Evolutionary conservation across 2,888 invertebrate genomes (phyloP), one percentile per base, ranked within the genome.

Genomic region (Pherbina coryleti): DNA sequence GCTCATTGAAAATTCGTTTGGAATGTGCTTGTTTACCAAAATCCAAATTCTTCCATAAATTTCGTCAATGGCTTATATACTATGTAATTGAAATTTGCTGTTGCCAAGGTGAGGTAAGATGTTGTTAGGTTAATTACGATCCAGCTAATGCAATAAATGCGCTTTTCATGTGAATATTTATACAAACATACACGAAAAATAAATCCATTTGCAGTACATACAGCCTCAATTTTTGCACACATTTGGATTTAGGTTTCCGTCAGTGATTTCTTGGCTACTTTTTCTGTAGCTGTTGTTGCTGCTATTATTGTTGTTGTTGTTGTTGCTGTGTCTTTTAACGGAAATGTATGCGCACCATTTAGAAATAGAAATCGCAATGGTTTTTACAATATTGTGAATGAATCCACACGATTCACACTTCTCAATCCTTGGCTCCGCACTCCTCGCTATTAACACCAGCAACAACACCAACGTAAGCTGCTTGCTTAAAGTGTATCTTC

Each of bases 321-420:
- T 75, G 53, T n/a, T 71, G 57, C 51, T 31, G 37, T 53, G 55
- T 22, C 67, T 70, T 64, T 80, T 72, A 80, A 79, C 79, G 80
- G 80, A 80, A 80, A 79, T 76, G 80, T 72, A 53, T 75, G 78
- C 79, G 62, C 78, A 74, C 76, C 78, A 80, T 78, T 80, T 78
- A 72, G 76, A 80, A 80, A 78, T 80, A 79, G 80, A 79, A 80
- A 79, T 78, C 76, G 78, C 76, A 78, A 79, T 76, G 34, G 75
- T 75, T 77, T 66, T 72, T 28, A 55, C 67, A 44, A 62, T 72
- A 53, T 77, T 69, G 77, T 77, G 80, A 80, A 78, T 80, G 80
- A 77, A 80, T 34, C 53, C 55, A 74, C 73, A 44, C 55, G 34
- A 53, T 71, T 64, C 71, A 17, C n/a, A 25, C 25, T 14, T 44